Conservation (phyloP, 2,888 invertebrate species). For the Therioaphis trifolii region DNA sequence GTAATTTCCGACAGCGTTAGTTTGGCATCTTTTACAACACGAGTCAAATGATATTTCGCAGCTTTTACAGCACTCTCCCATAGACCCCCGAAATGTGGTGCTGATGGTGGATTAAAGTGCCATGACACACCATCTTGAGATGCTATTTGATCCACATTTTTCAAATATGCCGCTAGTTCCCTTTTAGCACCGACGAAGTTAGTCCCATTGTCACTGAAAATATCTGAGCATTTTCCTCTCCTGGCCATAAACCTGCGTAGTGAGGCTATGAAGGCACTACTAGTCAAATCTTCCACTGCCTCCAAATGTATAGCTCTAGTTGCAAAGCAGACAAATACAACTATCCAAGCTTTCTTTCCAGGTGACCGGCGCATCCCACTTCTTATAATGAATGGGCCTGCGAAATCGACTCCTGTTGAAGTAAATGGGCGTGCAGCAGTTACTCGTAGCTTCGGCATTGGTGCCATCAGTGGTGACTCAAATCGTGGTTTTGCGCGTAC, state of each 20-base stretch:
- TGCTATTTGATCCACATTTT: neutral
- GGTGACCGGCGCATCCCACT: neutral
- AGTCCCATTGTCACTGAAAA: neutral
- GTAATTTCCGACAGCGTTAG: neutral
- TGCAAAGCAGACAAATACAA: neutral
- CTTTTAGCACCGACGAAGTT: neutral
- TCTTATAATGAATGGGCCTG: slow-evolving; percentile 1
- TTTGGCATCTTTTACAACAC: neutral
- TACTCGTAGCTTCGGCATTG: neutral
- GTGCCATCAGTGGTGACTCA: slow-evolving; percentile 45
- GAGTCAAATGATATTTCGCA: neutral
- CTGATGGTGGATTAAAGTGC: neutral
- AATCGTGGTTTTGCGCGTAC: slow-evolving; percentile 3
- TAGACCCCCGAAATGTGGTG: neutral
- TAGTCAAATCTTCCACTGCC: neutral
- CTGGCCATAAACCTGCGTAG: neutral
- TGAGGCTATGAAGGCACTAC: neutral
- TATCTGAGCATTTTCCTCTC: neutral
- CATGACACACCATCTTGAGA: neutral
- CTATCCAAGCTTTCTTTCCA: slow-evolving; percentile 5
- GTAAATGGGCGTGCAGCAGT: neutral
- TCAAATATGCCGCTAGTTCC: neutral
- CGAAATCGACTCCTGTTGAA: neutral
- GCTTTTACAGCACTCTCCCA: neutral
- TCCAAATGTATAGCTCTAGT: neutral